Conservation (phyloP, 2,888 invertebrate species). For the Tinea semifulvella region DNA sequence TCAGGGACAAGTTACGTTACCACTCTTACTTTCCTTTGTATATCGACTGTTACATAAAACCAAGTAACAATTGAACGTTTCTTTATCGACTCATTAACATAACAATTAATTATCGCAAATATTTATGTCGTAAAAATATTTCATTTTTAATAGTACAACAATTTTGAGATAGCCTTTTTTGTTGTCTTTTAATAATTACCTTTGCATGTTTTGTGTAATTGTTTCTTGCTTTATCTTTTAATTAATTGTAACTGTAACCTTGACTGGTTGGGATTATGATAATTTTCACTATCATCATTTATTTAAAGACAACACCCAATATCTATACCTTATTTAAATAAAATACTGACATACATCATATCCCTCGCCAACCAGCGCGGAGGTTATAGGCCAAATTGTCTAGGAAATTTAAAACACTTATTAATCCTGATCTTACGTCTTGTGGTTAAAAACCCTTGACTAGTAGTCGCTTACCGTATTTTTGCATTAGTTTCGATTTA, state of each 20-base stretch:
- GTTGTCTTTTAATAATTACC: neutral
- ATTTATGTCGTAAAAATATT: neutral
- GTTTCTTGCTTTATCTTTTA: constrained; percentile 5
- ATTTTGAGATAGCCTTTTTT: constrained; percentile 4
- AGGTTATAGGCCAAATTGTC: no score
- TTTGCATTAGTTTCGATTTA: no score
- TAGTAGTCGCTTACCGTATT: no score
- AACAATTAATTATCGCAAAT: constrained; percentile 9
- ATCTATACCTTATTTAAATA: no score
- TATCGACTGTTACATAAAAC: constrained; percentile 44
- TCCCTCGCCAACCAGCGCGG: no score
- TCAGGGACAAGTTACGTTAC: constrained; percentile 60
- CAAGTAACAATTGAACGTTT: constrained; percentile 6
- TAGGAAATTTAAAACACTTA: no score
- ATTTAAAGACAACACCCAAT: no score
- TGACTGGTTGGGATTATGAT: neutral
- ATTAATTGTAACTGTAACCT: constrained; percentile 5
- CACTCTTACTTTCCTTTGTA: constrained; percentile 56
- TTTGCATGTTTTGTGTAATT: constrained; percentile 3
- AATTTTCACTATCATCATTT: no score
- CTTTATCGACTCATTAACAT: constrained; percentile 9
- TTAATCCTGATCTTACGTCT: no score
- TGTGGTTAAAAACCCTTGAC: no score
- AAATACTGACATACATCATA: no score
- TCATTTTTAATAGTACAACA: constrained; percentile 1